Percentiles rank a stretch among this genome's conserved stretches.
phyloP scores from a whole-genome alignment of 30 jellyfish, hydroid and myxozoan species.

The Cassiopea andromeda region DNA sequence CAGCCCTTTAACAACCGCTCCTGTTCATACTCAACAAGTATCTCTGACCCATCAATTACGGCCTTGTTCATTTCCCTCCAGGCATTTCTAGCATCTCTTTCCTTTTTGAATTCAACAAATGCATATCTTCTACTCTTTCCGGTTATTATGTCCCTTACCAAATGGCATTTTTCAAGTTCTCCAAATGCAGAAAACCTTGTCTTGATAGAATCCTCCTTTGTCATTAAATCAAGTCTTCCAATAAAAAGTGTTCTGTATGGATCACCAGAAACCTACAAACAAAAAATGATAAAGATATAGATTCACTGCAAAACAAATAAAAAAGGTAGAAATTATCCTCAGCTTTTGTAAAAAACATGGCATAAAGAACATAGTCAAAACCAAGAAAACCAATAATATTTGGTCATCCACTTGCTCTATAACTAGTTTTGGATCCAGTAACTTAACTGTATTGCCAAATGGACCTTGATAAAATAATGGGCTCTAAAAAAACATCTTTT shows the following conservation, averaged over 20 bases:
- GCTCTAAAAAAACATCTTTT: no score
- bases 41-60: slow-evolving; percentile 78
- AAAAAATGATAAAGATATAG: background rate
- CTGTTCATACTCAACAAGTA: slow-evolving; percentile 85
- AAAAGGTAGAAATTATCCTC: no score
- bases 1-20: slow-evolving; percentile 90
- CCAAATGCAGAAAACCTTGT: slow-evolving; percentile 74
- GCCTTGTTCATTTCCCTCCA: slow-evolving; percentile 75
- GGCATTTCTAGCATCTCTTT: slow-evolving; percentile 90
- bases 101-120: slow-evolving; percentile 87
- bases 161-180: slow-evolving; percentile 75
- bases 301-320: background rate
- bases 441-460: no score
- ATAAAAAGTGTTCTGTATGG: slow-evolving; percentile 86
- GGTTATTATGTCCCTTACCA: slow-evolving; percentile 86
- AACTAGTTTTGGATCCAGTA: no score
- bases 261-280: slow-evolving; percentile 87
- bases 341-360: no score
- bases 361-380: no score
- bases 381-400: no score
- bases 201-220: slow-evolving; percentile 74
- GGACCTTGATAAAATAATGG: no score
- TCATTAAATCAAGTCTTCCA: slow-evolving; percentile 71
- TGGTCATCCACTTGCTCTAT: no score
- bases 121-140: slow-evolving; percentile 95